These are phyloP conservation scores for Petrolisthes manimaculis DNA, from an alignment of 2,888 invertebrate genomes.

Conservation along the genomic window DNA sequence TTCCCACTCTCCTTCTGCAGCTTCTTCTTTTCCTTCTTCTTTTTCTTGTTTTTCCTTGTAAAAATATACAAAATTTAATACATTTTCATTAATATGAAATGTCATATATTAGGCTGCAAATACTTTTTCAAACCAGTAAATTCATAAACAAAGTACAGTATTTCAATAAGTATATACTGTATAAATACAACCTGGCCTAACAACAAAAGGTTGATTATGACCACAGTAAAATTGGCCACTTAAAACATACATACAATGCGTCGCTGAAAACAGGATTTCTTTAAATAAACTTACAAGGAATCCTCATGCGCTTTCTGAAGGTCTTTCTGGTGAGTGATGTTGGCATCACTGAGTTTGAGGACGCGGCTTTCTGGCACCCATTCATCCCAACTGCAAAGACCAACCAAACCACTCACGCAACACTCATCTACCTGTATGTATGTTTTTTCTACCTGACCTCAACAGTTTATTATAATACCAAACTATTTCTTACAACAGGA, in stretches of 20 bases:
- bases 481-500: no score
- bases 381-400: conserved; percentile 72
- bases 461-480: no score
- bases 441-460: not conserved
- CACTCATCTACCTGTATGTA: not conserved
- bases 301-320: conserved; percentile 80
- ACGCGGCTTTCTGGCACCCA: conserved; percentile 91
- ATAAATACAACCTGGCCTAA: no score
- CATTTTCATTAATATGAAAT: not conserved
- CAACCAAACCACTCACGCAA: not conserved
- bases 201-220: no score
- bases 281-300: conserved; percentile 54
- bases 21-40: conserved; percentile 49
- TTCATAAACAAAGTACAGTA: no score
- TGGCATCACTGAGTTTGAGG: conserved; percentile 89
- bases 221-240: no score
- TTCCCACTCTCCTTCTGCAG: conserved; percentile 26
- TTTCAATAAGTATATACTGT: no score
- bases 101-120: not conserved
- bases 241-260: no score
- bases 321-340: conserved; percentile 88
- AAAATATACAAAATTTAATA: not conserved
- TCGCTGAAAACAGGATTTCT: no score
- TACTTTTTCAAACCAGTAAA: no score
- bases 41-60: conserved; percentile 50